These are phyloP conservation scores for Menidia menidia DNA, from an alignment of 2,797 vertebrate species.

Conservation along the genomic window DNA sequence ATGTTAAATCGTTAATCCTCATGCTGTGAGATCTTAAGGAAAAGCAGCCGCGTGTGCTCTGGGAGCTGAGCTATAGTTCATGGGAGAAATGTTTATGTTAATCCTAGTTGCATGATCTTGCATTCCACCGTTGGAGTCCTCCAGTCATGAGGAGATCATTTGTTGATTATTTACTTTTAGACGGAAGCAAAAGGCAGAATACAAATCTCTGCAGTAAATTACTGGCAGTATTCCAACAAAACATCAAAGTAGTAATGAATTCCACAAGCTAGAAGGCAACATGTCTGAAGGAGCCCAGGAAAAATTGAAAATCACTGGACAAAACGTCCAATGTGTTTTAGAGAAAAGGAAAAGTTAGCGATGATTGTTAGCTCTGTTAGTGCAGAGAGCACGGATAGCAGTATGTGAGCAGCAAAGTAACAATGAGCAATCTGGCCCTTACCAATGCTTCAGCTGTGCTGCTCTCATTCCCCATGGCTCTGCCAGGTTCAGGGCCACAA, in stretches of 20 bases:
- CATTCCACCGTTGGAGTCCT: conserved; percentile 54
- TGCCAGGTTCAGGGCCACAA: conserved; percentile 60
- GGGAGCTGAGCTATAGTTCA: conserved; percentile 32
- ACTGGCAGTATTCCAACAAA: background rate
- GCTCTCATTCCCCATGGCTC: conserved; percentile 85
- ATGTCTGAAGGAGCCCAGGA: background rate
- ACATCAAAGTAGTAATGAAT: background rate
- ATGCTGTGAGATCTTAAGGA: background rate
- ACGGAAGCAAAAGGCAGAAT: no score
- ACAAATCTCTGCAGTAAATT: background rate
- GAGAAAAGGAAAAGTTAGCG: conserved; percentile 41
- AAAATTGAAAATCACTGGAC: conserved; percentile 29
- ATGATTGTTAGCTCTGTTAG: conserved; percentile 55
- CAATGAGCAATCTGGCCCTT: conserved; percentile 66
- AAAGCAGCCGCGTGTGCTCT: background rate
- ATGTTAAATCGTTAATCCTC: conserved; percentile 5
- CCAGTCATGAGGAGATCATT: conserved; percentile 37
- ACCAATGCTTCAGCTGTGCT: conserved; percentile 79
- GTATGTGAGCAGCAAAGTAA: conserved; percentile 21
- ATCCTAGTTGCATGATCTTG: conserved; percentile 79
- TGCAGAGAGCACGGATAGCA: conserved; percentile 18
- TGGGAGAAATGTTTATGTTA: conserved; percentile 63
- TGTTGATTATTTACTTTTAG: no score
- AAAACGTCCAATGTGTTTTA: conserved; percentile 19
- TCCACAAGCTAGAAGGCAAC: background rate